Evolutionary conservation across 2,888 invertebrate species (phyloP).

Genomic region (Hypselothyrea guttata): DNA sequence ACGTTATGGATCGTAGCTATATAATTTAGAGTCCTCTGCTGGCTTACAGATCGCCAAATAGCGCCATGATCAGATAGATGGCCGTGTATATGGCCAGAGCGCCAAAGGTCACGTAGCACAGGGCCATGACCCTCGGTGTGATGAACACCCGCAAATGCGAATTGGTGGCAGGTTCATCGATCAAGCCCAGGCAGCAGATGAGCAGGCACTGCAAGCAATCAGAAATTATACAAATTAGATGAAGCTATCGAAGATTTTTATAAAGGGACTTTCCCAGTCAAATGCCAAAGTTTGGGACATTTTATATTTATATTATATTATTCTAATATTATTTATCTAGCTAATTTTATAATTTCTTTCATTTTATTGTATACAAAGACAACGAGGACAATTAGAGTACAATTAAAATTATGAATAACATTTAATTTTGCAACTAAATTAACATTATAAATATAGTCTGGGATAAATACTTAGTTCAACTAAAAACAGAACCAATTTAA

Average conservation of each 20-base stretch:
- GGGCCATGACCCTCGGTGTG: slow-evolving; percentile 79
- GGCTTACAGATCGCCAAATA: slow-evolving; percentile 81
- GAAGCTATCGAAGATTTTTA: background rate
- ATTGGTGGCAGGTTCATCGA: slow-evolving; percentile 82
- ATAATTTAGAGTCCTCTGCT: background rate
- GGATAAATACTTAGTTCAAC: too few species aligned
- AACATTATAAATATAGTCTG: too few species aligned
- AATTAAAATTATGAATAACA: too few species aligned
- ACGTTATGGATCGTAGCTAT: rapidly evolving
- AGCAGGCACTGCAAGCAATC: slow-evolving; percentile 70
- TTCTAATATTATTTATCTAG: too few species aligned
- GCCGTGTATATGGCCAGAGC: slow-evolving; percentile 79
- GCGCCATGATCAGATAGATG: slow-evolving; percentile 80
- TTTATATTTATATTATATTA: too few species aligned
- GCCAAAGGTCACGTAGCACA: slow-evolving; percentile 82
- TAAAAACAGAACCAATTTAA: too few species aligned
- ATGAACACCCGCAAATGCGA: slow-evolving; percentile 79
- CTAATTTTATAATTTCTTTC: too few species aligned
- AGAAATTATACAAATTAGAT: background rate
- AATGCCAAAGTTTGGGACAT: too few species aligned
- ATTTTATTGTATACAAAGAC: too few species aligned
- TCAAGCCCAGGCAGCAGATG: slow-evolving; percentile 80
- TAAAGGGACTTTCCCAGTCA: too few species aligned
- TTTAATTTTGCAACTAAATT: too few species aligned
- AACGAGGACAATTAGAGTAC: too few species aligned